Percentiles rank a stretch among this genome's conserved stretches.
Evolutionary conservation across 2,888 invertebrate species (phyloP).

Genomic region (Dusona sp.): DNA sequence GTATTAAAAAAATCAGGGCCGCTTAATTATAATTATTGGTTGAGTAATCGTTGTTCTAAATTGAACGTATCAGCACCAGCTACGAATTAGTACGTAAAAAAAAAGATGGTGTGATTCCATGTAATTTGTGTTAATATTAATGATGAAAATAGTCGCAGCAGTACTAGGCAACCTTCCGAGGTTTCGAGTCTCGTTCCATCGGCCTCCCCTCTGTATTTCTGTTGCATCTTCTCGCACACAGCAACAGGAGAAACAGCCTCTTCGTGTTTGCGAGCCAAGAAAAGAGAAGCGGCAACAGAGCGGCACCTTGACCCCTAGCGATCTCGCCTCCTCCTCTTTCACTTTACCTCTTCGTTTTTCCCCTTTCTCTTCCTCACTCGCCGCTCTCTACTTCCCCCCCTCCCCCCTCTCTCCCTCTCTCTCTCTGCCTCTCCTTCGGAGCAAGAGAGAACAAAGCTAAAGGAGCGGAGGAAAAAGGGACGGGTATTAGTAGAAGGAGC

Average conservation of each 20-base stretch:
- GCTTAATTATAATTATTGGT: background rate
- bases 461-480: conserved; percentile 46
- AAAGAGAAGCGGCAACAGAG: conserved; percentile 77
- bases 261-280: conserved; percentile 73
- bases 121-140: background rate
- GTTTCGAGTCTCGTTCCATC: conserved; percentile 72
- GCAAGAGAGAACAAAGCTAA: conserved; percentile 60
- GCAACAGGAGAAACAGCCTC: conserved; percentile 62
- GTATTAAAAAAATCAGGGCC: background rate
- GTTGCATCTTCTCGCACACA: conserved; percentile 43
- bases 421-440: conserved; percentile 31
- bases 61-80: background rate
- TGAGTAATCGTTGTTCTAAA: background rate
- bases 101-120: background rate
- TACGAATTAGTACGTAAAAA: background rate
- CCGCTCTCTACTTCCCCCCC: conserved; percentile 7
- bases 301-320: conserved; percentile 76
- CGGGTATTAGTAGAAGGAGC: conserved; percentile 53
- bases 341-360: conserved; percentile 41
- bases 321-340: conserved; percentile 62
- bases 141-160: conserved; percentile 12
- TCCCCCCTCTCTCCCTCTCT: conserved; percentile 38
- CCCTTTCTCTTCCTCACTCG: conserved; percentile 46
- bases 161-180: conserved; percentile 46
- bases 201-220: conserved; percentile 22